These are phyloP conservation scores for Petrosia ficiformis DNA, from an alignment of 37 sponge, comb jelly and placozoan genomes.

Conservation along the genomic window DNA sequence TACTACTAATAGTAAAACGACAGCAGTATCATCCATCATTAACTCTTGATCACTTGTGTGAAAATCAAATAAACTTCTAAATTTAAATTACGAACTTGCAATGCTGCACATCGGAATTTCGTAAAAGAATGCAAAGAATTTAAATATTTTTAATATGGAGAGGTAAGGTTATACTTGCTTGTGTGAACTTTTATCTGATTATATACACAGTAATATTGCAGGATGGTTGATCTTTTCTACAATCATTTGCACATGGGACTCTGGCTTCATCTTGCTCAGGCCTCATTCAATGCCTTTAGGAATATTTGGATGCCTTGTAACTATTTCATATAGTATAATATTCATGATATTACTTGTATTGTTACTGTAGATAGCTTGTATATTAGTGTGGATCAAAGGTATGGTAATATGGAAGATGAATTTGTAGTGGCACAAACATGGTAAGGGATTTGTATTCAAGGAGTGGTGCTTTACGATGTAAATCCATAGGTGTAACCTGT, in stretches of 20 bases:
- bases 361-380: conserved; percentile 68
- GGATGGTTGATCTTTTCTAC: conserved; percentile 54
- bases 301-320: conserved; percentile 44
- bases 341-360: too few species aligned
- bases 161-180: background rate
- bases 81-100: too few species aligned
- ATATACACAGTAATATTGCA: conserved; percentile 3
- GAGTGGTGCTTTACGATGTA: background rate
- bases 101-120: too few species aligned
- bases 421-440: conserved; percentile 64
- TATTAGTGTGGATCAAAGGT: conserved; percentile 53
- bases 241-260: conserved; percentile 57
- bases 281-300: conserved; percentile 65
- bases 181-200: background rate
- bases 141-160: background rate
- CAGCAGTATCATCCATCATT: too few species aligned
- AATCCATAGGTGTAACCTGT: conserved; percentile 28
- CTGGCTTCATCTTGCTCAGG: conserved; percentile 53
- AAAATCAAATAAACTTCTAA: too few species aligned
- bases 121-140: too few species aligned
- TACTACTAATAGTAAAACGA: too few species aligned
- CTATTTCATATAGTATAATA: too few species aligned
- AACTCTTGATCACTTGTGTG: too few species aligned
- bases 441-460: too few species aligned
- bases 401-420: conserved; percentile 77